phyloP scores from a whole-genome alignment of 2,113 vertebrate species.

The Galbula dea region DNA sequence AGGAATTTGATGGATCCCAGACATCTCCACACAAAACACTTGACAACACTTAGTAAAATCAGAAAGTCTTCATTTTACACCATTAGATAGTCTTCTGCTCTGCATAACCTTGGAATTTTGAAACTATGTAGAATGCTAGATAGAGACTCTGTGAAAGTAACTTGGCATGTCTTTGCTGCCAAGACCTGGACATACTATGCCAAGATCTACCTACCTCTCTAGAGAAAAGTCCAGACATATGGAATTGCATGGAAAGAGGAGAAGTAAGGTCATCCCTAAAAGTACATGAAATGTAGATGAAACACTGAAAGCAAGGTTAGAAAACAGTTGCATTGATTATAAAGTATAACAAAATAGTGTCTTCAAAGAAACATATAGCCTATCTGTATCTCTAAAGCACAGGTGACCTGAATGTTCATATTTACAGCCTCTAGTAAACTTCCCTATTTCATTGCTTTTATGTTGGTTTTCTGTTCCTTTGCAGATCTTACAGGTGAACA shows the following conservation, averaged over 20 bases:
- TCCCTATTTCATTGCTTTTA: background rate
- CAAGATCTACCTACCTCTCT: background rate
- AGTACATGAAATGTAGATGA: background rate
- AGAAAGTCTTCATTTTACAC: background rate
- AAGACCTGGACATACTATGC: background rate
- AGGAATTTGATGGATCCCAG: background rate
- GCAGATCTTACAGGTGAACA: conserved; percentile 99
- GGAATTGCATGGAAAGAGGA: background rate
- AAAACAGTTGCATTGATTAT: background rate
- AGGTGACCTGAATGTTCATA: background rate
- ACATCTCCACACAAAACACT: background rate
- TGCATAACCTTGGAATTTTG: background rate
- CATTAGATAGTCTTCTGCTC: background rate
- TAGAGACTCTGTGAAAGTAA: background rate
- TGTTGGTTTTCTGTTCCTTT: conserved; percentile 58
- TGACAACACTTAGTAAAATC: background rate
- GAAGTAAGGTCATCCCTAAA: background rate
- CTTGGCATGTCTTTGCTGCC: background rate
- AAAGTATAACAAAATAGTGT: background rate
- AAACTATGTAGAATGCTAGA: background rate
- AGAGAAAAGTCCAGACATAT: too few relatives aligned
- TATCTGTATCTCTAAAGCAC: background rate
- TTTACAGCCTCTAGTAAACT: background rate
- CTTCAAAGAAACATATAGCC: background rate
- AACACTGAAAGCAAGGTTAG: background rate